Evolutionary conservation across 2,113 vertebrate species (phyloP).

Genomic region (Labeo catla): DNA sequence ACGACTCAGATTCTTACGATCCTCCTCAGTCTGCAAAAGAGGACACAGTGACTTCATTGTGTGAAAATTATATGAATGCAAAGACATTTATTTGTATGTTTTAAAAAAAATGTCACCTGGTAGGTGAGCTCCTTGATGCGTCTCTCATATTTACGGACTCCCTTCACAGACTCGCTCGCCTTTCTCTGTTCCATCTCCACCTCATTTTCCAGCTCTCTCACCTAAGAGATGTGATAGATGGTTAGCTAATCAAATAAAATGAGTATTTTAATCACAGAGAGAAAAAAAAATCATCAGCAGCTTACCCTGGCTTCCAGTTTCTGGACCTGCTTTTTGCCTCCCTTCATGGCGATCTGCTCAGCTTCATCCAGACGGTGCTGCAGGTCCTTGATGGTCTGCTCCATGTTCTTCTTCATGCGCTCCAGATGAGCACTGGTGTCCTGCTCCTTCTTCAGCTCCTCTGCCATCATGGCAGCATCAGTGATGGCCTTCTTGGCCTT

Average conservation of each 20-base stretch:
- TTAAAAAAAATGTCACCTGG: conserved; percentile 63
- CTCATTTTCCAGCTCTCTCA: conserved; percentile 80
- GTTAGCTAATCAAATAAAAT: neutral
- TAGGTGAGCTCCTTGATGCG: conserved; percentile 82
- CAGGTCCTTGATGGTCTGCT: conserved; percentile 85
- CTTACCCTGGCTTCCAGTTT: conserved; percentile 67
- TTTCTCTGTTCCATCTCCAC: conserved; percentile 64
- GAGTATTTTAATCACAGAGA: neutral
- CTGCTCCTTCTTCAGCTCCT: conserved; percentile 91
- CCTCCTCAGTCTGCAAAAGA: conserved; percentile 66
- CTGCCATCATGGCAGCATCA: conserved; percentile 86
- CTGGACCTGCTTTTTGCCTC: conserved; percentile 87
- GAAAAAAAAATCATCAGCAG: neutral
- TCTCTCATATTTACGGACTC: conserved; percentile 81
- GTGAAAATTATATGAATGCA: neutral
- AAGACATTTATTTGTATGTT: neutral
- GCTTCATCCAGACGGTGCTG: conserved; percentile 84
- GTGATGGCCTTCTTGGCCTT: conserved; percentile 80
- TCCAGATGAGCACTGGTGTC: conserved; percentile 90
- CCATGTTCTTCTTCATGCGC: conserved; percentile 76
- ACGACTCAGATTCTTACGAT: conserved; percentile 74
- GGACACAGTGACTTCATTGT: neutral
- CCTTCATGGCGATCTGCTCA: conserved; percentile 85
- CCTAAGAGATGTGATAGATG: conserved; percentile 51
- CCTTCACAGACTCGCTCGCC: conserved; percentile 77